phyloP scores from a whole-genome alignment of 2,888 invertebrate genomes.

The Sabellastarte sp. region DNA sequence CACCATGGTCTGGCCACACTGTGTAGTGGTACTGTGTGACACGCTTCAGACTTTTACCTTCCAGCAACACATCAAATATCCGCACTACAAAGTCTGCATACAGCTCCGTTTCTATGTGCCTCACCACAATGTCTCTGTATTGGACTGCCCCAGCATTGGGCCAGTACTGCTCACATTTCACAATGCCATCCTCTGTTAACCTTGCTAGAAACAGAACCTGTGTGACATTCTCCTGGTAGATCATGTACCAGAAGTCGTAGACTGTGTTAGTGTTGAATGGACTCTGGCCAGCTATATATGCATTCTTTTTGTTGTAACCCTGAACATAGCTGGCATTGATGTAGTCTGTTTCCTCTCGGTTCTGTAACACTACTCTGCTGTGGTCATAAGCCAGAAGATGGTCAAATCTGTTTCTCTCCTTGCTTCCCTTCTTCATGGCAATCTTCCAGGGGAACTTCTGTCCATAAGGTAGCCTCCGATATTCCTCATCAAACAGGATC shows the following conservation, averaged over 20 bases:
- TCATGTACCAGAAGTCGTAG: slow-evolving; percentile 63
- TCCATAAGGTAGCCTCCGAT: slow-evolving; percentile 44
- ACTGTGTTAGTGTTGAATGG: slow-evolving; percentile 52
- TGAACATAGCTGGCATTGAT: slow-evolving; percentile 41
- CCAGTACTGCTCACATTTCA: slow-evolving; percentile 94
- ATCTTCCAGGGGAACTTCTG: slow-evolving; percentile 32
- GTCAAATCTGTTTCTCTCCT: slow-evolving; percentile 47
- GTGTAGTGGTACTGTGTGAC: slow-evolving; percentile 49
- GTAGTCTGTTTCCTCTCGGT: slow-evolving; percentile 14
- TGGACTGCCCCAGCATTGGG: slow-evolving; percentile 68
- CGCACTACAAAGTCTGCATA: slow-evolving; percentile 81
- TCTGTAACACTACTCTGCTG: slow-evolving; percentile 40
- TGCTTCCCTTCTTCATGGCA: slow-evolving; percentile 38
- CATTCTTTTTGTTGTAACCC: slow-evolving; percentile 58
- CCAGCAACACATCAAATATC: slow-evolving; percentile 29
- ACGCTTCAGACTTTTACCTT: neutral
- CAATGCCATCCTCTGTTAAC: slow-evolving; percentile 60
- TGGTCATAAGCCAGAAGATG: slow-evolving; percentile 57
- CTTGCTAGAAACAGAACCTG: slow-evolving; percentile 62
- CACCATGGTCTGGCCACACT: slow-evolving; percentile 55
- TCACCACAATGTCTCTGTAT: slow-evolving; percentile 83
- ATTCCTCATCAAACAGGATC: slow-evolving; percentile 49
- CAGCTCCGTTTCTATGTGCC: slow-evolving; percentile 83
- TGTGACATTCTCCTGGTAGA: slow-evolving; percentile 59
- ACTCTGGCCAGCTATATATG: slow-evolving; percentile 63